phyloP scores from a whole-genome alignment of 1,140 invertebrate genomes.

The Helicoverpa zea region DNA sequence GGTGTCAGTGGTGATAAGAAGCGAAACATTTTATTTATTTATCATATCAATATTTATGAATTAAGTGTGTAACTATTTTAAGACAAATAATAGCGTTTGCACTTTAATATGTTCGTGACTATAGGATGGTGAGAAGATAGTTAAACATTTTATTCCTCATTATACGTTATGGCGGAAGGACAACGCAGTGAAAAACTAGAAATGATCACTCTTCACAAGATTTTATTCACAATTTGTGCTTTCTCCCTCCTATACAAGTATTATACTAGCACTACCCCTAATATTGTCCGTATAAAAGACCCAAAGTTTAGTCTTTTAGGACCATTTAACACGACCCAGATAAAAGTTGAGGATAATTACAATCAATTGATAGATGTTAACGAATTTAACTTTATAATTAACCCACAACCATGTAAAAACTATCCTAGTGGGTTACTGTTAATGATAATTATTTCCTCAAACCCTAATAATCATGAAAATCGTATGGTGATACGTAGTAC shows the following conservation, averaged over 20 bases:
- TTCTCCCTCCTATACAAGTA: constrained; percentile 53
- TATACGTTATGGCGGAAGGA: constrained; percentile 20
- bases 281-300: constrained; percentile 51
- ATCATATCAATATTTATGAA: too few species aligned
- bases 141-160: background rate
- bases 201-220: constrained; percentile 57
- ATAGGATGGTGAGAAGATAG: background rate
- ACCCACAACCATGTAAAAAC: constrained; percentile 85
- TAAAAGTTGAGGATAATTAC: constrained; percentile 57
- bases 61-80: background rate
- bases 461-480: constrained; percentile 88
- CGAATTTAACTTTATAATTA: constrained; percentile 87
- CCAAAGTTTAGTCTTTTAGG: constrained; percentile 59
- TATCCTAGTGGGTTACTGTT: constrained; percentile 83
- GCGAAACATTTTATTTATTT: too few species aligned
- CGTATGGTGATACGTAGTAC: constrained; percentile 89
- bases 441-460: constrained; percentile 90
- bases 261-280: constrained; percentile 40
- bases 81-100: background rate
- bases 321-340: constrained; percentile 55
- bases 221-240: constrained; percentile 50
- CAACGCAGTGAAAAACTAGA: constrained; percentile 53
- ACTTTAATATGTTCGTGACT: background rate
- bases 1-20: too few species aligned
- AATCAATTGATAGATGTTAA: constrained; percentile 87